Conservation (phyloP, 1,140 invertebrate genomes). For the Anastrepha obliqua region DNA sequence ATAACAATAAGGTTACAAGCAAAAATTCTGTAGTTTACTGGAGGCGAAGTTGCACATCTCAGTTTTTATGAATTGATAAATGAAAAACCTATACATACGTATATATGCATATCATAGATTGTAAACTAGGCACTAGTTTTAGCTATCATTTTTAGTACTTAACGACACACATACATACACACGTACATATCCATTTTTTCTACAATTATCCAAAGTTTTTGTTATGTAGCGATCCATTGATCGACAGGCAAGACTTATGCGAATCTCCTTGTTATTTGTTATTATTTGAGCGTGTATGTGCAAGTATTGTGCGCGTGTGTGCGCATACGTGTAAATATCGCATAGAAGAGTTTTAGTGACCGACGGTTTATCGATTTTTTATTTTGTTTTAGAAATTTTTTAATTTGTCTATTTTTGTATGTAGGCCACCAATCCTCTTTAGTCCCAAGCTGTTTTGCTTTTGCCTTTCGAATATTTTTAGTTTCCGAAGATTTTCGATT, state of each 20-base stretch:
- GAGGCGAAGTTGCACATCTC: too few species aligned
- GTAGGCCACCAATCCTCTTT: background rate
- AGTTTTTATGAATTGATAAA: too few species aligned
- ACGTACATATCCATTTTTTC: background rate
- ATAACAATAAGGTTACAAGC: background rate
- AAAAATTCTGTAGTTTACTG: too few species aligned
- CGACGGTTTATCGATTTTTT: background rate
- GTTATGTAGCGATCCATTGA: conserved; percentile 2
- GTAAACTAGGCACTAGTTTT: conserved; percentile 24
- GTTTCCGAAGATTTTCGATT: too few species aligned
- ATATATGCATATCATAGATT: background rate
- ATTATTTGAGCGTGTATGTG: background rate
- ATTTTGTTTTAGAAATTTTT: background rate
- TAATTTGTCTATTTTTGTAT: background rate
- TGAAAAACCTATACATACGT: background rate
- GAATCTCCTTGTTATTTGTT: background rate
- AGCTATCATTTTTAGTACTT: background rate
- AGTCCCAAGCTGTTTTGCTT: background rate
- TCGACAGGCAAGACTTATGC: background rate
- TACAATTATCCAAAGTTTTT: background rate
- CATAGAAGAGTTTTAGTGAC: background rate
- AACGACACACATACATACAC: background rate
- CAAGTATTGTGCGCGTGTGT: background rate
- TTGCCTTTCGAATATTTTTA: too few species aligned
- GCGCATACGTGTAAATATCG: background rate